phyloP scores from a whole-genome alignment of 2,797 vertebrate genomes.

The Chloroceryle amazona region DNA sequence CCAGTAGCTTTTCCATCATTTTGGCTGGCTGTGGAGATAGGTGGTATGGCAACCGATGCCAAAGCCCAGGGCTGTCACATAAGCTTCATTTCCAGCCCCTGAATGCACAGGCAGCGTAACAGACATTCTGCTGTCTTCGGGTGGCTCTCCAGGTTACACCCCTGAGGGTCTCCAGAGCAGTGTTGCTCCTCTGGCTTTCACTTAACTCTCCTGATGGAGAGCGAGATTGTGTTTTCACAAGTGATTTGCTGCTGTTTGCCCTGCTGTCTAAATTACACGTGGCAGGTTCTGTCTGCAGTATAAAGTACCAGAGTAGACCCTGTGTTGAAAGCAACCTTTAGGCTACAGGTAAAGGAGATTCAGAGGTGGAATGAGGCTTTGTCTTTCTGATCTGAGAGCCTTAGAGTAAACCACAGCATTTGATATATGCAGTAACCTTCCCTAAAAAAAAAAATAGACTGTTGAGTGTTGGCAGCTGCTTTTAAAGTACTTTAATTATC shows the following conservation, averaged over 20 bases:
- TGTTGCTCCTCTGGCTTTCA: neutral
- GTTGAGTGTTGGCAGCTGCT: neutral
- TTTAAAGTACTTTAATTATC: conserved; percentile 24
- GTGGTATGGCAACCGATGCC: neutral
- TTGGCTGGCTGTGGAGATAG: neutral
- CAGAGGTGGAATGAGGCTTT: neutral
- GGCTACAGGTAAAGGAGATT: neutral
- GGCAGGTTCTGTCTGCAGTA: conserved; percentile 36
- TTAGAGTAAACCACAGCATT: neutral
- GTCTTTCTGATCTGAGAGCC: neutral
- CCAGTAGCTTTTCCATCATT: neutral
- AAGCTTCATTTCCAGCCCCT: neutral
- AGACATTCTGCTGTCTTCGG: neutral
- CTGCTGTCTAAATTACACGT: conserved; percentile 37
- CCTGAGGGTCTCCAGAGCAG: neutral
- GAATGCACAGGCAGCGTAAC: neutral
- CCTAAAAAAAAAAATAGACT: neutral
- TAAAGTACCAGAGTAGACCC: conserved; percentile 4
- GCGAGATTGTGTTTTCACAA: conserved; percentile 12
- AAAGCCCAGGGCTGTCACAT: neutral
- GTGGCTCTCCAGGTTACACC: neutral
- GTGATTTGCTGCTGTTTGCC: conserved; percentile 4
- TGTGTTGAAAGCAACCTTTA: neutral
- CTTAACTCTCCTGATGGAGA: neutral
- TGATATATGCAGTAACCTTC: neutral